Conservation (phyloP, 92 coral and sea anemone genomes). For the Parazoanthus atlanticus region DNA sequence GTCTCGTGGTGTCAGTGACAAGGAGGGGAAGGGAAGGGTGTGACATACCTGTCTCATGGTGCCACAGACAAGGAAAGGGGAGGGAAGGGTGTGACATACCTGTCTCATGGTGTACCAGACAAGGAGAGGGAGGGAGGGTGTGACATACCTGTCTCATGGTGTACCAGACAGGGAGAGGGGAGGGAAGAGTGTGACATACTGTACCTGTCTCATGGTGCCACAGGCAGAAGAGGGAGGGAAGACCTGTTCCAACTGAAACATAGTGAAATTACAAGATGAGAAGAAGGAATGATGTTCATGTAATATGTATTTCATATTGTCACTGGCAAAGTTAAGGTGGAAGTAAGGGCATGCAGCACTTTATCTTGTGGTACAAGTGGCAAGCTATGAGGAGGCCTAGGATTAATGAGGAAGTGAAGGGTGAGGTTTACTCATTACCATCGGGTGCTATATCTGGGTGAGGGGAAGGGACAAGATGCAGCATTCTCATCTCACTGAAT, state of each 20-base stretch:
- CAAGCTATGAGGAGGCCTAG: too few species aligned
- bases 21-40: not conserved
- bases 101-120: not conserved
- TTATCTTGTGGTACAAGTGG: too few species aligned
- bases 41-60: not conserved
- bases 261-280: too few species aligned
- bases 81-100: not conserved
- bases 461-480: not conserved
- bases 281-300: too few species aligned
- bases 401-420: not conserved
- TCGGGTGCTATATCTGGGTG: not conserved
- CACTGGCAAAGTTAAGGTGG: slow-evolving; percentile 27
- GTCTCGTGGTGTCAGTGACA: not conserved
- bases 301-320: too few species aligned
- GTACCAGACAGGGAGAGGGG: too few species aligned
- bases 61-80: not conserved
- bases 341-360: too few species aligned
- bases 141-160: too few species aligned
- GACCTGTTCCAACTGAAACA: too few species aligned
- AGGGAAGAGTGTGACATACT: too few species aligned
- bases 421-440: not conserved
- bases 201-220: too few species aligned
- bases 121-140: not conserved
- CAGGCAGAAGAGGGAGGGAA: too few species aligned
- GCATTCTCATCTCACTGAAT: not conserved